Percentiles rank a stretch among this genome's conserved stretches.
These are phyloP conservation scores for Spheniscus mendiculus DNA, from an alignment of 2,113 vertebrate genomes.

Conservation along the genomic window DNA sequence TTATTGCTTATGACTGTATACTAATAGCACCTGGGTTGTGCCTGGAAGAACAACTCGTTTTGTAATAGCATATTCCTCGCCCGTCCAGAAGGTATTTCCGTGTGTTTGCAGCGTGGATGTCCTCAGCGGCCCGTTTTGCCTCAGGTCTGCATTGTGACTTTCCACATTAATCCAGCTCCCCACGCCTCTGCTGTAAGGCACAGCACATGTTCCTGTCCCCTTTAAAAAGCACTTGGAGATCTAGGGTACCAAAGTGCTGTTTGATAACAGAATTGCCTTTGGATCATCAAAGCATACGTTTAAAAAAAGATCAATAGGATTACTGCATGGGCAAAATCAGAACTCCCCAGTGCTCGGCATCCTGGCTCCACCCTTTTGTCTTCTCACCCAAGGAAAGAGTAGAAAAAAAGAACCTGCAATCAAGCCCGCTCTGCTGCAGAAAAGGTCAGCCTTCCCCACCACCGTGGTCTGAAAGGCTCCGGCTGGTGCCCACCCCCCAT, in stretches of 20 bases:
- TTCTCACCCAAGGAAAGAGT: neutral
- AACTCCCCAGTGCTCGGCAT: neutral
- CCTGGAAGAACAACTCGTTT: neutral
- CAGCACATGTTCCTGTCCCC: neutral
- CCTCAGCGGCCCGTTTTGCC: neutral
- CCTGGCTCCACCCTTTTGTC: neutral
- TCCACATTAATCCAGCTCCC: neutral
- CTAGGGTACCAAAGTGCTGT: neutral
- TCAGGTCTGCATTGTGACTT: neutral
- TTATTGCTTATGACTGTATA: fast-evolving
- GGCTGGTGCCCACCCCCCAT: neutral
- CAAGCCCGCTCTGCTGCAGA: neutral
- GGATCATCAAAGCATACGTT: neutral
- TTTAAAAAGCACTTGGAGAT: neutral
- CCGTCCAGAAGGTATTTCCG: neutral
- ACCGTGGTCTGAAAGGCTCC: neutral
- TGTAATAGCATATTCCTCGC: neutral
- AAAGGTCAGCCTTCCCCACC: neutral
- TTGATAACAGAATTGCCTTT: neutral
- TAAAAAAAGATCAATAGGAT: neutral
- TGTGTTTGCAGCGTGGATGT: fast-evolving
- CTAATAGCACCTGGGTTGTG: fast-evolving
- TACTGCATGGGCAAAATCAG: neutral
- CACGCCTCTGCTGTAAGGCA: neutral
- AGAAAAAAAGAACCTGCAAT: neutral